These are phyloP conservation scores for Tipula confusa DNA, from an alignment of 2,888 invertebrate species.

Conservation along the genomic window DNA sequence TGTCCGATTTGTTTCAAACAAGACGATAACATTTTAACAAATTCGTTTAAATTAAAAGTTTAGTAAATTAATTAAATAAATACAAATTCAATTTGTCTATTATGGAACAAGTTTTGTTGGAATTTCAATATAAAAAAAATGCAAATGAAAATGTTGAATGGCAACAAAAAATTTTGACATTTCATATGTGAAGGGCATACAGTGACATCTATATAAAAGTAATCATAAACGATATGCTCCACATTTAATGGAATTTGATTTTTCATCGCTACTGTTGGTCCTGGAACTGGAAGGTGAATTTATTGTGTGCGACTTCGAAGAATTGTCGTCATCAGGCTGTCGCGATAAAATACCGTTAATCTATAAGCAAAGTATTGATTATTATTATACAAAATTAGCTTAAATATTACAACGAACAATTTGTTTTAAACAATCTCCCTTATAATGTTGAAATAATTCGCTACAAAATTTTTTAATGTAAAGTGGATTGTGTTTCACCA, in stretches of 20 bases:
- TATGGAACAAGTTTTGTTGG: background rate
- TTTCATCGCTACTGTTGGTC: background rate
- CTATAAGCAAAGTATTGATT: background rate
- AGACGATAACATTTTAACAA: background rate
- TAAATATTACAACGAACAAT: background rate
- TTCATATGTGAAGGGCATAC: background rate
- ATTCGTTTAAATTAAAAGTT: background rate
- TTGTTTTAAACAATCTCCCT: background rate
- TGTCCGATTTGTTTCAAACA: background rate
- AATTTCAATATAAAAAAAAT: background rate
- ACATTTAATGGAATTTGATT: background rate
- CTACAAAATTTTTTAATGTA: background rate
- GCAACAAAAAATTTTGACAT: background rate
- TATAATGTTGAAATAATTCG: slow-evolving; percentile 5
- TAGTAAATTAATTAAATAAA: background rate
- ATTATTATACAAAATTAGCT: background rate
- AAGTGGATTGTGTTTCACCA: background rate
- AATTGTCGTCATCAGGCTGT: background rate
- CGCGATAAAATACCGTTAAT: background rate
- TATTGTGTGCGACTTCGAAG: background rate
- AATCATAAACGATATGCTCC: background rate
- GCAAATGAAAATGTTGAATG: too few species aligned
- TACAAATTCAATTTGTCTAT: background rate
- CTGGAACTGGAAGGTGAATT: too few species aligned
- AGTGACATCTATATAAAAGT: background rate